Percentiles rank a stretch among this genome's conserved stretches.
phyloP scores from a whole-genome alignment of 2,113 vertebrate genomes.

The Vicugna pacos region DNA sequence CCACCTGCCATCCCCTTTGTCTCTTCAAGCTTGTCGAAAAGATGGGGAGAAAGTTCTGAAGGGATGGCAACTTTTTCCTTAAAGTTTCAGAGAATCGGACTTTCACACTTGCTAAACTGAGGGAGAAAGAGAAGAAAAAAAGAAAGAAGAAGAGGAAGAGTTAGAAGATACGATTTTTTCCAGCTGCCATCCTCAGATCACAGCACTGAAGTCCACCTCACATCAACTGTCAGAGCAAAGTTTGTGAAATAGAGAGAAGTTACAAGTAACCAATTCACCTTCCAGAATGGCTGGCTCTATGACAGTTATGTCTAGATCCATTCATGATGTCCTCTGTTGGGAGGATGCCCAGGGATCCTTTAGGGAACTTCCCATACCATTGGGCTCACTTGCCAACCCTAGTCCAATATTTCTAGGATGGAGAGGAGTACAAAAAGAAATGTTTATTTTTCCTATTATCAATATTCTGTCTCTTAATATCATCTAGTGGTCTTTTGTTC shows the following conservation, averaged over 20 bases:
- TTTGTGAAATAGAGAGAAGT: not conserved
- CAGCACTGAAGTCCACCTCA: not conserved
- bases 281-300: not conserved
- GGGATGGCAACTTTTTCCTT: not conserved
- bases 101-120: not conserved
- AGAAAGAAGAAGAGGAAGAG: not conserved
- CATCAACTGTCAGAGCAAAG: not conserved
- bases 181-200: not conserved
- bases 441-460: not conserved
- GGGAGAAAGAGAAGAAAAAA: not conserved
- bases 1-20: slow-evolving; percentile 42
- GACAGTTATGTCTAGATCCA: not conserved
- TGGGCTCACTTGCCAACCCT: not conserved
- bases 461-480: not conserved
- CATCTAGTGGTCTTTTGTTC: not conserved
- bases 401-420: not conserved
- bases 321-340: not conserved
- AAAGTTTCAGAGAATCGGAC: not conserved
- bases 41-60: not conserved
- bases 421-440: not conserved
- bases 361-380: not conserved
- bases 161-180: not conserved
- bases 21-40: not conserved
- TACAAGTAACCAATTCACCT: not conserved
- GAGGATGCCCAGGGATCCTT: not conserved